Percentiles rank a stretch among this genome's conserved stretches.
Conservation (phyloP, 2,888 invertebrate species). For the Zaprionus lineosus region DNA sequence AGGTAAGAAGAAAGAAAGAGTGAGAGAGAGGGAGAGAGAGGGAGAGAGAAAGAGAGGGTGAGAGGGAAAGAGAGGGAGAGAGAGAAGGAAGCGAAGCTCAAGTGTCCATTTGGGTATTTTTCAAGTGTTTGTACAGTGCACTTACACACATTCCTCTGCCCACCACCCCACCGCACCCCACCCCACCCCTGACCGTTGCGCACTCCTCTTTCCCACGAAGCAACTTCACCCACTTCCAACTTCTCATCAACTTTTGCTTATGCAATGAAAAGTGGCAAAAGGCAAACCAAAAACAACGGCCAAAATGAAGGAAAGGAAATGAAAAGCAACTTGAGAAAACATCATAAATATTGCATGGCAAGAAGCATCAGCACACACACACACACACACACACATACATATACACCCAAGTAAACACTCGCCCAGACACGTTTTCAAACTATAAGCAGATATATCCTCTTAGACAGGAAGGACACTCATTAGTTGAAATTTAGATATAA, state of each 20-base stretch:
- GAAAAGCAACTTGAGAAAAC: conserved; percentile 16
- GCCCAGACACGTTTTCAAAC: too few species aligned
- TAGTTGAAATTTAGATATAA: too few species aligned
- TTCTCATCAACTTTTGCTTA: conserved; percentile 62
- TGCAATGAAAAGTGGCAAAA: conserved; percentile 72
- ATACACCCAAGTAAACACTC: background rate
- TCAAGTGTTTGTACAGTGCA: conserved; percentile 39
- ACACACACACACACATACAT: conserved; percentile 3
- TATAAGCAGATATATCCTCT: background rate
- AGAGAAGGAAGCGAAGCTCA: too few species aligned
- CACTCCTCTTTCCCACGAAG: background rate
- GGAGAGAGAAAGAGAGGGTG: too few species aligned
- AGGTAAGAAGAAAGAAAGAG: background rate
- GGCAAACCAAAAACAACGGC: conserved; percentile 45
- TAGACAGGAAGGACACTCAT: too few species aligned
- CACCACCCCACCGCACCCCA: background rate
- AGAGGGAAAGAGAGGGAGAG: too few species aligned
- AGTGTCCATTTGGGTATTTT: conserved; percentile 44
- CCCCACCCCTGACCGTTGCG: background rate
- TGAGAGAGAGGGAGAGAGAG: background rate
- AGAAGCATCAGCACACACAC: conserved; percentile 6
- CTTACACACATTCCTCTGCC: conserved; percentile 1
- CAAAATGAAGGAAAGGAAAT: conserved; percentile 19
- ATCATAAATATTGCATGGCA: conserved; percentile 21
- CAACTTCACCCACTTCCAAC: conserved; percentile 50